phyloP scores from a whole-genome alignment of 2,113 vertebrate genomes.

The Nerophis lumbriciformis region DNA sequence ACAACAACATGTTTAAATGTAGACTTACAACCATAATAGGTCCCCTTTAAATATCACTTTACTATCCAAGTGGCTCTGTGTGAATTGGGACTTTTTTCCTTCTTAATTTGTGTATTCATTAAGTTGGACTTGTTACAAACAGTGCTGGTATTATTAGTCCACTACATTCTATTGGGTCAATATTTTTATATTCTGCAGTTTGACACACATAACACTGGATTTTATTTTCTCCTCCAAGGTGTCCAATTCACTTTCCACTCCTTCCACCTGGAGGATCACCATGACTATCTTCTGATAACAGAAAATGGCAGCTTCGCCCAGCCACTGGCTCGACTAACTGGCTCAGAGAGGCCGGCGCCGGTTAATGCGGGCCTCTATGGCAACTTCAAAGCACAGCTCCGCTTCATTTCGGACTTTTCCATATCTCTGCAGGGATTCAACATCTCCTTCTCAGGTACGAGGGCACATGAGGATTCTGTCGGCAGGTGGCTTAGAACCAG shows the following conservation, averaged over 20 bases:
- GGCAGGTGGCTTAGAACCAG: not conserved
- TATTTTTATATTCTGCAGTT: not conserved
- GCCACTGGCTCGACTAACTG: slow-evolving; percentile 72
- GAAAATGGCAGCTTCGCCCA: slow-evolving; percentile 73
- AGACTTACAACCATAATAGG: too few species aligned
- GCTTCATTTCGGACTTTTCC: slow-evolving; percentile 78
- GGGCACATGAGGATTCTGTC: slow-evolving; percentile 10
- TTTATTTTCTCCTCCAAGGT: slow-evolving; percentile 47
- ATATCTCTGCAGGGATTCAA: slow-evolving; percentile 77
- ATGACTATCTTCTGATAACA: slow-evolving; percentile 76
- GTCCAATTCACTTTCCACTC: slow-evolving; percentile 76
- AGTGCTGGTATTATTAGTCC: not conserved
- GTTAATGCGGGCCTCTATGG: slow-evolving; percentile 73
- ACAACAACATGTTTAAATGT: too few species aligned
- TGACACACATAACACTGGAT: not conserved
- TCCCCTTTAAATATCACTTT: too few species aligned
- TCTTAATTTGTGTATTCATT: too few species aligned
- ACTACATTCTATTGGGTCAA: not conserved
- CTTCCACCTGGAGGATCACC: slow-evolving; percentile 76
- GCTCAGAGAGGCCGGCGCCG: slow-evolving; percentile 61
- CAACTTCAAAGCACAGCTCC: slow-evolving; percentile 75
- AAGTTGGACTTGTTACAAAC: too few species aligned
- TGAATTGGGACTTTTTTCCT: too few species aligned
- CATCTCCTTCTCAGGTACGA: slow-evolving; percentile 72
- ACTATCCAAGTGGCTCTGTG: too few species aligned